phyloP scores from a whole-genome alignment of 1,140 invertebrate genomes.

The Steinernema khuongi region DNA sequence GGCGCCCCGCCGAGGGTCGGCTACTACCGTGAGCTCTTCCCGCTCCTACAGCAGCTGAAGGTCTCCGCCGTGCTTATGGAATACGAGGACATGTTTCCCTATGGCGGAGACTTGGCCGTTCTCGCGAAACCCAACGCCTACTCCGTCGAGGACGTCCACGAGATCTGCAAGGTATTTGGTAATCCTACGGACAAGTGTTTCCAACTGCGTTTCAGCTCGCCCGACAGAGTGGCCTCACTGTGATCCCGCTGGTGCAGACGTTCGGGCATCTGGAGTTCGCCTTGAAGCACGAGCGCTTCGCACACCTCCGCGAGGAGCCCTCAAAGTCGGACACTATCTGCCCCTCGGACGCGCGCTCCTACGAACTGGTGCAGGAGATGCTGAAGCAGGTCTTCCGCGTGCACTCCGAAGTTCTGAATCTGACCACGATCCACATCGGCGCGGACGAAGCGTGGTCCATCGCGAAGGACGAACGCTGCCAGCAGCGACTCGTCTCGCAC shows the following conservation, averaged over 20 bases:
- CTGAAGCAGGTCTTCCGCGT: conserved; percentile 15
- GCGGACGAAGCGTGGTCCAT: conserved; percentile 59
- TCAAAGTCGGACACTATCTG: conserved; percentile 16
- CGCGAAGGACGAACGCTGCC: conserved; percentile 12
- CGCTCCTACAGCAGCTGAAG: conserved; percentile 66
- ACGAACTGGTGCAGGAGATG: background rate
- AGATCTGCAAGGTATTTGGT: background rate
- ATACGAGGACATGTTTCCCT: conserved; percentile 97
- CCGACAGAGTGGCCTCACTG: conserved; percentile 64
- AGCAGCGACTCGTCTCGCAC: background rate
- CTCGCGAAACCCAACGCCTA: conserved; percentile 74
- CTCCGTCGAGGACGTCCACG: conserved; percentile 61
- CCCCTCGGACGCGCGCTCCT: conserved; percentile 3
- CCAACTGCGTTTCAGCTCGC: background rate
- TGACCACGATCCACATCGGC: conserved; percentile 59
- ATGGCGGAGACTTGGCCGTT: conserved; percentile 66
- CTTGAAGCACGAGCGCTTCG: conserved; percentile 45
- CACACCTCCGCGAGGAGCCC: conserved; percentile 61
- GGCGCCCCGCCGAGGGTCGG: conserved; percentile 71
- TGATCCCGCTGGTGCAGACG: conserved; percentile 86
- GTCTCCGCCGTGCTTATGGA: conserved; percentile 69
- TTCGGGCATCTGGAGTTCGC: conserved; percentile 78
- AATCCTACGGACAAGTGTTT: no score
- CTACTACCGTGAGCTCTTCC: conserved; percentile 70
- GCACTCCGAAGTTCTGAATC: conserved; percentile 6